phyloP scores from a whole-genome alignment of 1,140 invertebrate genomes.

The Cataglyphis hispanica region DNA sequence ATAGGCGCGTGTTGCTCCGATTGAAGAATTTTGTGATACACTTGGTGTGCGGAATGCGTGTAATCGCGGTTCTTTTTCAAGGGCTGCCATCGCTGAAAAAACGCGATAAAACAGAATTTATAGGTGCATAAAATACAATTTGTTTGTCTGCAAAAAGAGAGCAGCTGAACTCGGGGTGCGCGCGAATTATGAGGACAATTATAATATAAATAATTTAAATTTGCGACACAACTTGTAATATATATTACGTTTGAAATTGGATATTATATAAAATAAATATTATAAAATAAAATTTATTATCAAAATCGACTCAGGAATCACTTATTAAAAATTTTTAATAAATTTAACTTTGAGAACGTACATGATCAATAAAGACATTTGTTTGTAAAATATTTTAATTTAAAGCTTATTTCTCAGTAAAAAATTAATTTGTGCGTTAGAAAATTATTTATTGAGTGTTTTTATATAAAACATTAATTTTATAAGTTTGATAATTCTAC shows the following conservation, averaged over 20 bases:
- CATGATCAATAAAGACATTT: neutral
- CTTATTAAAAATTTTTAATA: neutral
- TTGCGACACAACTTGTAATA: neutral
- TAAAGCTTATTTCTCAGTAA: neutral
- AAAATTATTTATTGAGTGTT: neutral
- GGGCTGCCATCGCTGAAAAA: constrained; percentile 19
- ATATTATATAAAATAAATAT: neutral
- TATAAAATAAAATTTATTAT: neutral
- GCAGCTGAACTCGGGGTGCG: neutral
- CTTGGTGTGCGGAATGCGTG: neutral
- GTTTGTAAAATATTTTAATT: neutral
- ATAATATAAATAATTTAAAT: constrained; percentile 22
- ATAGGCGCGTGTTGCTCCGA: neutral
- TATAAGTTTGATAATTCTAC: neutral
- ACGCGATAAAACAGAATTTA: constrained; percentile 33
- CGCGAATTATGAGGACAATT: neutral
- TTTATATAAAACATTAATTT: constrained; percentile 12
- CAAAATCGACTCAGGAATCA: neutral
- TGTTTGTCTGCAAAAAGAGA: neutral
- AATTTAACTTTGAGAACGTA: neutral
- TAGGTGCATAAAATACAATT: constrained; percentile 12
- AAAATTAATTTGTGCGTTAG: constrained; percentile 2
- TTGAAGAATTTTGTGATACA: constrained; percentile 7
- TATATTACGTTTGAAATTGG: neutral
- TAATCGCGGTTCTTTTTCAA: neutral